Evolutionary conservation across 35 echinoderm and acorn worm species (phyloP).

Genomic region (Chiridota heheva): DNA sequence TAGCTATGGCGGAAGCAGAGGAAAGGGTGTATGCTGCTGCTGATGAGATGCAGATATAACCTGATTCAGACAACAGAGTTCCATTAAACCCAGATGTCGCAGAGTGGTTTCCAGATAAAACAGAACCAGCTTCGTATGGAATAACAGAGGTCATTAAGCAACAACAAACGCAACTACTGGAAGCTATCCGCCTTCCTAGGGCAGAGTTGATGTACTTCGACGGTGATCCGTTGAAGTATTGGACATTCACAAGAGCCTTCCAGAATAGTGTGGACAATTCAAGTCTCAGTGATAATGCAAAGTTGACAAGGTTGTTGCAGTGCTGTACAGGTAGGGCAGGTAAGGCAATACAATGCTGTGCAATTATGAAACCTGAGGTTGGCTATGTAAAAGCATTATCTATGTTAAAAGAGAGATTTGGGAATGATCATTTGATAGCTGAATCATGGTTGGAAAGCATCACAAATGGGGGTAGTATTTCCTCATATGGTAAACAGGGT

Average conservation of each 20-base stretch:
- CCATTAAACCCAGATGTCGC: neutral
- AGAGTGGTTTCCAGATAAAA: neutral
- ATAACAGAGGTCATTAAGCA: neutral
- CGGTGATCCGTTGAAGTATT: conserved; percentile 1
- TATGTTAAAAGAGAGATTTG: conserved; percentile 19
- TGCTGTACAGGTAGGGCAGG: conserved; percentile 31
- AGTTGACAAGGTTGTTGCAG: conserved; percentile 39
- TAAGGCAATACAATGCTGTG: conserved; percentile 3
- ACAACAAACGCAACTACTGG: neutral
- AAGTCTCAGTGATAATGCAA: conserved; percentile 29
- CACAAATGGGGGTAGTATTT: conserved; percentile 4
- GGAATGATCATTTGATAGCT: conserved; percentile 13
- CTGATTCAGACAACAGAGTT: neutral
- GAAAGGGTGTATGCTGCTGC: neutral
- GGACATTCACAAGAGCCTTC: conserved; percentile 3
- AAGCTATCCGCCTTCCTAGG: neutral
- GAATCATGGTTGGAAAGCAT: conserved; percentile 26
- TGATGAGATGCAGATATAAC: neutral
- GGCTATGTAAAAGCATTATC: neutral
- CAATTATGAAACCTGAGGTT: neutral
- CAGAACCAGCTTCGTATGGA: neutral
- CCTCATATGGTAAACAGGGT: neutral
- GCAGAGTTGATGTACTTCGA: neutral
- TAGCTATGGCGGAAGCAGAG: neutral
- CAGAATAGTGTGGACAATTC: conserved; percentile 1